phyloP scores from a whole-genome alignment of 2,113 vertebrate species.

The Albula goreensis region DNA sequence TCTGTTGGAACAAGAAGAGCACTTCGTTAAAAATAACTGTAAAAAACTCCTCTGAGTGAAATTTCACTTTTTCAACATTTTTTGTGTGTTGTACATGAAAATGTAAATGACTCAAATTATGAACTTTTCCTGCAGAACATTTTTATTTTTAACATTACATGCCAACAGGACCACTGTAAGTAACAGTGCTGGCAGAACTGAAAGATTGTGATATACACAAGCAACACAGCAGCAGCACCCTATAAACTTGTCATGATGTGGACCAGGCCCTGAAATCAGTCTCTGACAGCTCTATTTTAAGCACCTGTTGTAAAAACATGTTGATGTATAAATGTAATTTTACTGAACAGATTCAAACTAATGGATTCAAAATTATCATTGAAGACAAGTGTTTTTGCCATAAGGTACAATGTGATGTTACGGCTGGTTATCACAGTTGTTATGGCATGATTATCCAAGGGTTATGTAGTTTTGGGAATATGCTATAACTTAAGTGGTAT shows the following conservation, averaged over 20 bases:
- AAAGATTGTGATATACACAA: neutral
- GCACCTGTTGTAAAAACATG: too few species aligned
- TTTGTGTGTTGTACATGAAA: neutral
- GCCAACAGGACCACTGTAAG: too few species aligned
- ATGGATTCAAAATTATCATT: too few species aligned
- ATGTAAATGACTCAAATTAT: neutral
- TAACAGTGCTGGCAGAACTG: too few species aligned
- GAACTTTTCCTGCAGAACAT: neutral
- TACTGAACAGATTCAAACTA: too few species aligned
- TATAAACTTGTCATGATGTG: neutral
- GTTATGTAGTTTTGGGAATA: too few species aligned
- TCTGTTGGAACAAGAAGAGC: neutral
- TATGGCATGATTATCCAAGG: too few species aligned
- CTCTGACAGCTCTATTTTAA: too few species aligned
- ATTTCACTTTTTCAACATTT: neutral
- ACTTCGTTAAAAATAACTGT: constrained; percentile 11
- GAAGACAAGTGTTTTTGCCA: neutral
- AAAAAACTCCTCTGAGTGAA: neutral
- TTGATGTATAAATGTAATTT: too few species aligned
- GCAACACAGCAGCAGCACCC: too few species aligned
- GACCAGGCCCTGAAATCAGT: neutral
- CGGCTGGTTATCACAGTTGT: too few species aligned
- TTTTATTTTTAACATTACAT: neutral
- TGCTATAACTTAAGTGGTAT: too few species aligned
- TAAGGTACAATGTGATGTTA: neutral